phyloP scores from a whole-genome alignment of 2,888 invertebrate species.

The Chaetoderma sp. region DNA sequence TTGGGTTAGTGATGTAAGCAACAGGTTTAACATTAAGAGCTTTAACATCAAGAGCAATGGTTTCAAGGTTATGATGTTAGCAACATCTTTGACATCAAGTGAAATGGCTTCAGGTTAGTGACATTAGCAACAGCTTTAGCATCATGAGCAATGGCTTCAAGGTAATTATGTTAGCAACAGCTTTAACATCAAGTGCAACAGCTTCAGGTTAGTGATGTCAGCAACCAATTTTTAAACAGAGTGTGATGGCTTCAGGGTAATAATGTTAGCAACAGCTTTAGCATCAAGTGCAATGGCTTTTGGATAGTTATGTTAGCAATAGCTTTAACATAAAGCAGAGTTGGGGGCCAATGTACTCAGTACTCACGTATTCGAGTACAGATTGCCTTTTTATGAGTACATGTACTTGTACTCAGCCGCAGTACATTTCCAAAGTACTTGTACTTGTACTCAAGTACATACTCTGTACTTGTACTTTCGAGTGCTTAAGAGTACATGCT shows the following conservation, averaged over 20 bases:
- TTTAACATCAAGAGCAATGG: not conserved
- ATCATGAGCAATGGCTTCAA: not conserved
- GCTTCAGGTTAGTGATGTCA: not conserved
- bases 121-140: not conserved
- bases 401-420: no score
- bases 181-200: not conserved
- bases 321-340: no score
- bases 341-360: no score
- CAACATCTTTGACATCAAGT: not conserved
- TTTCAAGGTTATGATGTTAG: not conserved
- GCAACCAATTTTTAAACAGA: not conserved
- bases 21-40: no score
- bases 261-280: not conserved
- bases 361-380: no score
- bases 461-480: no score
- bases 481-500: no score
- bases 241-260: not conserved
- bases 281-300: not conserved
- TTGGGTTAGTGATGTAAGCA: not conserved
- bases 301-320: no score
- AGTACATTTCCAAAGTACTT: no score
- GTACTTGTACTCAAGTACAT: no score
- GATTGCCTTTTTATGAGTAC: no score
- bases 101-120: not conserved
- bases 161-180: not conserved